Evolutionary conservation across 2,113 vertebrate genomes (phyloP), one percentile per base, ranked within the genome.

Genomic region (Cyphomyrus plagiostoma): DNA sequence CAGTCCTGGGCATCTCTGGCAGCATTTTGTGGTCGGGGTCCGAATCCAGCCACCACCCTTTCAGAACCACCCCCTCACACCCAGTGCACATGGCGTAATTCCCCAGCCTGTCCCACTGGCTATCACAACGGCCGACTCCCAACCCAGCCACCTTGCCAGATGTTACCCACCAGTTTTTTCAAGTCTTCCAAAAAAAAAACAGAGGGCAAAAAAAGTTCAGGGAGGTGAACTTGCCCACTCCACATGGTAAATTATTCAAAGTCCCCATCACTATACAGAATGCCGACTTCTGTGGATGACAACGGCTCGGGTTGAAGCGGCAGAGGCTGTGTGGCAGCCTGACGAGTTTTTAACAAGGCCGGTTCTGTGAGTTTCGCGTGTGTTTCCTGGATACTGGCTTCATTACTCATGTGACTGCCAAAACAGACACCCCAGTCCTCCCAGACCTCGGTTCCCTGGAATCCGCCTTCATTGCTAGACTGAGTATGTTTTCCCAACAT

Each of bases 401-500:
- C 82, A 89, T 89, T 84, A 87, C 30, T 87, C 56, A 83, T 90
- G 86, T 91, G 91, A 66, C 83, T 84, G 56, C 48, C 13, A 56
- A 88, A 89, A 21, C 3, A 89, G 23, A 74, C 17, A 88, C 46
- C 21, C 62, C n/a, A 15, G 52, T 56, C 70, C 88, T 9, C 21
- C 58, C 23, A 7, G 52, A 39, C 88, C 88, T 3, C n/a, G 3
- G 19, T 3, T 48, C 53, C 30, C 70, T 70, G 7, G 23, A 77
- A 30, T 21, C 45, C 23, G 1, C 88, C 15, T 48, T 53, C 74
- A 52, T 45, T 83, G 35, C 50, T 52, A 58, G 50, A n/a, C 35
- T 91, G 90, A 77, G 86, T 93, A 90, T 92, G 90, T 89, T 86
- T 89, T 58, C 92, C 92, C 74, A 91, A 94, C 93, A 94, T 93